These are phyloP conservation scores for Drosophila siamana DNA, from an alignment of 2,888 invertebrate species.

Conservation along the genomic window DNA sequence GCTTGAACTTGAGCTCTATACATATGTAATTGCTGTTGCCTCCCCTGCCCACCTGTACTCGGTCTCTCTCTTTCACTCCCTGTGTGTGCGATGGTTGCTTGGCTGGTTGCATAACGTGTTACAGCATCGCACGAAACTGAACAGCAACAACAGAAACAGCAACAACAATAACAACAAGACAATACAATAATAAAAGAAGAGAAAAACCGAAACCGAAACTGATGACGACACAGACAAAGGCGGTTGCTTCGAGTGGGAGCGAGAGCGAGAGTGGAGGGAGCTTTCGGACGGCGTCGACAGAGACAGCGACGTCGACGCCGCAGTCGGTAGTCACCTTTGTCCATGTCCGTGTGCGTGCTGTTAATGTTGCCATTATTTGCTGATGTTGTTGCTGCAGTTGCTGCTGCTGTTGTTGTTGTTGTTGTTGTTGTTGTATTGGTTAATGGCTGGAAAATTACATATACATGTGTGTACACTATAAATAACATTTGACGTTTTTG, in stretches of 20 bases:
- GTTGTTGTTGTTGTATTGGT: conserved; percentile 51
- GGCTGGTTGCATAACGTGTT: conserved; percentile 83
- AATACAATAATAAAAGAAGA: conserved; percentile 34
- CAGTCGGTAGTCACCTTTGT: conserved; percentile 25
- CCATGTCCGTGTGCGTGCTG: conserved; percentile 57
- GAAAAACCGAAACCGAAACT: conserved; percentile 60
- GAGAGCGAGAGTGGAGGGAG: conserved; percentile 10
- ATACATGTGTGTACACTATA: conserved; percentile 16
- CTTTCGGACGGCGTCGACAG: conserved; percentile 33
- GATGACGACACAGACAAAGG: conserved; percentile 73
- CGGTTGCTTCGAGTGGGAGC: conserved; percentile 43
- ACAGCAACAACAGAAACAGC: conserved; percentile 48
- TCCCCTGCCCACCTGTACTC: not conserved
- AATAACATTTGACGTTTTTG: conserved; percentile 39
- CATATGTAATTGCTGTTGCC: conserved; percentile 72
- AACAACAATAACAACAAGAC: conserved; percentile 41
- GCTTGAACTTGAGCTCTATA: conserved; percentile 79
- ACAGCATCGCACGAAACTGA: conserved; percentile 82
- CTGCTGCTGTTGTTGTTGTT: conserved; percentile 28
- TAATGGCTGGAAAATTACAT: conserved; percentile 75
- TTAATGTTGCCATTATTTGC: conserved; percentile 31
- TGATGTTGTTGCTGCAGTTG: conserved; percentile 27
- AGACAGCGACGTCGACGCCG: conserved; percentile 32
- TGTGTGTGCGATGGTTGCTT: conserved; percentile 56
- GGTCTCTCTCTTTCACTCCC: not conserved